A percentile compares a stretch with the other conserved stretches of the same genome.
These are phyloP conservation scores for Varecia variegata DNA, from an alignment of 2,797 vertebrate genomes.

Conservation along the genomic window DNA sequence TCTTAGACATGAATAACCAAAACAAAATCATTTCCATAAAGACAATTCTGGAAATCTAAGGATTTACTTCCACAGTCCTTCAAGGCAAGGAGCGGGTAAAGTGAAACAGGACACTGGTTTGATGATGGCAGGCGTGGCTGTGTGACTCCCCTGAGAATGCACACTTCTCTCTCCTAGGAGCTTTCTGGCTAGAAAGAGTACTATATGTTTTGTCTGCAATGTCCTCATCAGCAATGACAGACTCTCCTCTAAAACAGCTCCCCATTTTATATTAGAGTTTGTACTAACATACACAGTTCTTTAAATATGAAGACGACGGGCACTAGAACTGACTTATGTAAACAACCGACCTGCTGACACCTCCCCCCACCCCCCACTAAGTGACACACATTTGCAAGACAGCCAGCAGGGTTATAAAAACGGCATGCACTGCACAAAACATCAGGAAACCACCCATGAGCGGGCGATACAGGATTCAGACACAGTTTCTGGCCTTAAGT, in stretches of 20 bases:
- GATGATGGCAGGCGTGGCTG: neutral
- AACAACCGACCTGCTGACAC: neutral
- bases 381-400: neutral
- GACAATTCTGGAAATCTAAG: neutral
- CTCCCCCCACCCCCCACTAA: neutral
- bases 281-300: neutral
- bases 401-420: neutral
- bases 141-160: neutral
- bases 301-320: neutral
- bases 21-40: neutral
- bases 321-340: neutral
- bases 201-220: slow-evolving; percentile 42
- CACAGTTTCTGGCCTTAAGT: neutral
- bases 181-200: neutral
- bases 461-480: neutral
- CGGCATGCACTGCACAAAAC: neutral
- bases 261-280: neutral
- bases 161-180: neutral
- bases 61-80: neutral
- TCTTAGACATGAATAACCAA: neutral
- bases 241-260: neutral
- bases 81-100: neutral
- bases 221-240: neutral
- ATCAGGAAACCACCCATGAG: neutral
- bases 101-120: neutral